Evolutionary conservation across 2,797 vertebrate species (phyloP).

Genomic region (Odontamblyopus lacepedii): DNA sequence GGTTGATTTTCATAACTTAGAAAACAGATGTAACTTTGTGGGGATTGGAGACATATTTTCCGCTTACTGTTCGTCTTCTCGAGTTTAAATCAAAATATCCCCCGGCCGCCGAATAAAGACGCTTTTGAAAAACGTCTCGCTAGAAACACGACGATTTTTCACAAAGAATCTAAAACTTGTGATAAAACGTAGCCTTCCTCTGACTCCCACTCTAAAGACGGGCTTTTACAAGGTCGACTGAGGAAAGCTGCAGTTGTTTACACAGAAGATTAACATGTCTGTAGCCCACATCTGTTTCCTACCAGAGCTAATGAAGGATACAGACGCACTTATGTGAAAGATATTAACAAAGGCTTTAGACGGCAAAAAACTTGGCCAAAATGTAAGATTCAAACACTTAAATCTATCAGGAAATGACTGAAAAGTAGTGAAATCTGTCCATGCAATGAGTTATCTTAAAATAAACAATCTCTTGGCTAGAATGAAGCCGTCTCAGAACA

Average conservation of each 20-base stretch:
- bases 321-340: background rate
- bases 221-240: background rate
- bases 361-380: too few relatives aligned
- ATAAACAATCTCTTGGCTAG: too few relatives aligned
- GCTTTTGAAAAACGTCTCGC: background rate
- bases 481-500: too few relatives aligned
- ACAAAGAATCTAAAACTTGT: background rate
- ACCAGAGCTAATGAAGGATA: background rate
- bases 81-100: background rate
- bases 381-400: too few relatives aligned
- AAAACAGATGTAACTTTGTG: constrained; percentile 5
- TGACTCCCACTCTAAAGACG: background rate
- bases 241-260: background rate
- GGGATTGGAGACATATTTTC: constrained; percentile 3
- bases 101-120: background rate
- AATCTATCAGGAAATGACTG: too few relatives aligned
- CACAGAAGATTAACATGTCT: background rate
- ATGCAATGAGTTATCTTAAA: too few relatives aligned
- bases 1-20: background rate
- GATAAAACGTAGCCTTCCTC: background rate
- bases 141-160: background rate
- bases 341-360: too few relatives aligned
- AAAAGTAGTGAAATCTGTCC: too few relatives aligned
- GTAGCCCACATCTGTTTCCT: background rate
- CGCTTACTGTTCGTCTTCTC: background rate